Evolutionary conservation across 2,888 invertebrate species (phyloP), one percentile per base, ranked within the genome.

Genomic region (Eurytoma californica): DNA sequence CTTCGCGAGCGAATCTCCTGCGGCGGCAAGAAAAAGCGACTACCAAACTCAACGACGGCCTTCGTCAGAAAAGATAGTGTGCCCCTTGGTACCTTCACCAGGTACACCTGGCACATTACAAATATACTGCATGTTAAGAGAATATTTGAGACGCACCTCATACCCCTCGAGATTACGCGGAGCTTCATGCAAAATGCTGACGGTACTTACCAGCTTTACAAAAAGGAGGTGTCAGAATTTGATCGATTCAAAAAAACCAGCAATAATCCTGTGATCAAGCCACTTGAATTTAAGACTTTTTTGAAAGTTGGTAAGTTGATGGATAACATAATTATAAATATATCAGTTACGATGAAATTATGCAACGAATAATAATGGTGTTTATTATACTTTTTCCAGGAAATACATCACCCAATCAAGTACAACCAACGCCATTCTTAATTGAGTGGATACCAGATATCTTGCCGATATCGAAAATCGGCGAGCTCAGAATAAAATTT

Each of bases 391-490:
- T 60, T 51, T 51, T 83, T 84, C 66, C 84, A 92, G 92, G 92
- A 68, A 91, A 91, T 83, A 92, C 91, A 51, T 90, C 91, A 39
- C 89, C 91, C 53, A 92, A 92, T 84, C 92, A 92, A 86, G 91
- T 92, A 76, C 92, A 94, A 68, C 93, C 92, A 81, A 94, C 92
- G 75, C 94, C 93, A 20, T 94, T 96, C 86, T 91, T 94, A 47
- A 93, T 96, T 61, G 94, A 95, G 87, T 96, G 96, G 96, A 94
- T 94, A 79, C 95, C 95, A 0, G 94, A 94, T 86, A 93, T 95
- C 74, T 91, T 94, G 72, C 94, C 94, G 7, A 91, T 92, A 82
- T 94, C 94, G 53, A 92, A 93, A 84, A 93, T 95, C 82, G 96
- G 96, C 9, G 94, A 95, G 86, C 90, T 96, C 77, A 92, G 93